Percentiles rank a stretch among this genome's conserved stretches.
Evolutionary conservation across 2,888 invertebrate genomes (phyloP).

Genomic region (Seira musarum): DNA sequence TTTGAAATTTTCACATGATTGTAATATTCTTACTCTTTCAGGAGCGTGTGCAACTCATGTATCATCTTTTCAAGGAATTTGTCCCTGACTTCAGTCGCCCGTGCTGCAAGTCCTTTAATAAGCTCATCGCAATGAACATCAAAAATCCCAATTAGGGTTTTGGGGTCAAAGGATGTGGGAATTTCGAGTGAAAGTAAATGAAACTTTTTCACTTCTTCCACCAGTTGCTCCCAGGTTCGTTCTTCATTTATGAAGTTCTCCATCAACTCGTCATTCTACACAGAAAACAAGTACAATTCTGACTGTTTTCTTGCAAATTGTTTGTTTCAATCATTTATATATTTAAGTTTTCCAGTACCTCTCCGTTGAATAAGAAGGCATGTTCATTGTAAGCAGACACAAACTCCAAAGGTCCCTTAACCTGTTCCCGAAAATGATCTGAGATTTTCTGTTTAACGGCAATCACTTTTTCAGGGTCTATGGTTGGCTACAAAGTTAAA

Average conservation of each 20-base stretch:
- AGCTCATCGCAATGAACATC: slow-evolving; percentile 87
- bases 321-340: background rate
- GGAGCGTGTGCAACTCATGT: slow-evolving; percentile 84
- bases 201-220: slow-evolving; percentile 73
- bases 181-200: slow-evolving; percentile 74
- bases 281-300: slow-evolving; percentile 59
- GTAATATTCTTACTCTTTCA: slow-evolving; percentile 79
- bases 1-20: too few relatives aligned
- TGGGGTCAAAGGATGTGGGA: slow-evolving; percentile 76
- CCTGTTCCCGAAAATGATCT: slow-evolving; percentile 80
- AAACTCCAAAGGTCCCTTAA: slow-evolving; percentile 77
- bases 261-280: slow-evolving; percentile 78
- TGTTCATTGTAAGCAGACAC: slow-evolving; percentile 62
- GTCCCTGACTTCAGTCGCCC: slow-evolving; percentile 81
- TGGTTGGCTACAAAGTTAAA: slow-evolving; percentile 78
- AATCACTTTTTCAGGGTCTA: slow-evolving; percentile 81
- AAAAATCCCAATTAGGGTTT: slow-evolving; percentile 86
- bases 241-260: slow-evolving; percentile 80
- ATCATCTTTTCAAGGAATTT: slow-evolving; percentile 83
- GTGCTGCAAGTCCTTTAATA: slow-evolving; percentile 80
- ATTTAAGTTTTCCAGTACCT: too few relatives aligned
- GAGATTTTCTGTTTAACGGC: slow-evolving; percentile 78
- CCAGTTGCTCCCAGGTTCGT: slow-evolving; percentile 74
- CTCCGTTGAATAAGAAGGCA: slow-evolving; percentile 64
- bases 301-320: slow-evolving; percentile 13